These are phyloP conservation scores for Morelia viridis DNA, from an alignment of 2,797 vertebrate species.

Conservation along the genomic window DNA sequence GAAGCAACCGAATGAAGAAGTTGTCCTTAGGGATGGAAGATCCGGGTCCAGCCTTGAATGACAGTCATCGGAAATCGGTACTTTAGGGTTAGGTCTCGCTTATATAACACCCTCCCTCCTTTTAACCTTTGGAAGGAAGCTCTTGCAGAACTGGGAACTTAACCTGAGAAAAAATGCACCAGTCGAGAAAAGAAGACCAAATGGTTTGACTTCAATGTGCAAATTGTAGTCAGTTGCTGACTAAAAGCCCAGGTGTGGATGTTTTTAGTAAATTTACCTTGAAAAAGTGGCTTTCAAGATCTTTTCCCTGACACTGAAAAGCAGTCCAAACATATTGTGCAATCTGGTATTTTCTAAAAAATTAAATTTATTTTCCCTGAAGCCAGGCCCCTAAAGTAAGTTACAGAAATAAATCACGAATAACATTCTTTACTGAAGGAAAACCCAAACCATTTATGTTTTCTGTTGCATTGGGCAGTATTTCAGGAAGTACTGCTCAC, in stretches of 20 bases:
- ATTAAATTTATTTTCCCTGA: neutral
- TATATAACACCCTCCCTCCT: neutral
- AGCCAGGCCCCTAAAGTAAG: neutral
- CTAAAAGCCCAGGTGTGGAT: neutral
- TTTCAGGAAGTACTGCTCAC: constrained; percentile 1
- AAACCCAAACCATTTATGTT: neutral
- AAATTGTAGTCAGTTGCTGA: neutral
- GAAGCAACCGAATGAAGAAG: constrained; percentile 59
- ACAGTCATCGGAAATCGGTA: constrained; percentile 64
- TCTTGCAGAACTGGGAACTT: neutral
- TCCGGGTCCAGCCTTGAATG: constrained; percentile 41
- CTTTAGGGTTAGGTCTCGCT: constrained; percentile 45
- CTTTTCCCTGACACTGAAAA: neutral
- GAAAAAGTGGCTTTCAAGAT: neutral
- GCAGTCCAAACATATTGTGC: neutral
- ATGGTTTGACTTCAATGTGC: neutral
- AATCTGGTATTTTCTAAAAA: neutral
- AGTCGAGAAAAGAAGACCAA: neutral
- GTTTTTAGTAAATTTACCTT: neutral
- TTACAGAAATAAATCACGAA: neutral
- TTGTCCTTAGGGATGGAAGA: constrained; percentile 60
- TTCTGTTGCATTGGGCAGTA: neutral
- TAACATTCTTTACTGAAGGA: neutral
- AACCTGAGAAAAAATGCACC: neutral
- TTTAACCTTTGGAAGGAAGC: neutral